Percentiles rank a stretch among this genome's conserved stretches.
Conservation (phyloP, 2,797 vertebrate species). For the Huso huso region DNA sequence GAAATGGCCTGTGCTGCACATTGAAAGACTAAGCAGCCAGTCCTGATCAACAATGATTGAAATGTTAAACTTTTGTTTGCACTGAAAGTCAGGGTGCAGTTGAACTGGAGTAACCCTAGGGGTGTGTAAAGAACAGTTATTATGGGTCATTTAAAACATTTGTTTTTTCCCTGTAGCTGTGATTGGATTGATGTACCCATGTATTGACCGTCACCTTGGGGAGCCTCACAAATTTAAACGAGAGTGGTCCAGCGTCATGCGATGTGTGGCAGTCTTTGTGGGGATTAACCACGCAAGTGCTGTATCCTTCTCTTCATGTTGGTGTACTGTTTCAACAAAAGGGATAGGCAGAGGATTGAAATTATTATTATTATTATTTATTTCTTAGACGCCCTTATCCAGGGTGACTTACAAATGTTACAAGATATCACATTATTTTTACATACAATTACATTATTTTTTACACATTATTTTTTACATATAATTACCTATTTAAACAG, state of each 20-base stretch:
- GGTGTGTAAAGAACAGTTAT: slow-evolving; percentile 15
- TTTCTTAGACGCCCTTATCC: too few species aligned
- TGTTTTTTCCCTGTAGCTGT: slow-evolving; percentile 53
- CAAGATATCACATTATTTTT: too few species aligned
- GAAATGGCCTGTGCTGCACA: slow-evolving; percentile 5
- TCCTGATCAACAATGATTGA: slow-evolving; percentile 11
- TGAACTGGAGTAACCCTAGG: background rate
- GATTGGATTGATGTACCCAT: slow-evolving; percentile 91
- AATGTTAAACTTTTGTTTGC: slow-evolving; percentile 32
- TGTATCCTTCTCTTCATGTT: slow-evolving; percentile 70
- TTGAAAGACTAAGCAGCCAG: slow-evolving; percentile 17
- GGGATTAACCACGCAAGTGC: slow-evolving; percentile 96
- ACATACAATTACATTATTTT: too few species aligned
- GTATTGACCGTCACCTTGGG: slow-evolving; percentile 82
- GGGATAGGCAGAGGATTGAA: too few species aligned
- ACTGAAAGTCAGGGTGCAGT: background rate
- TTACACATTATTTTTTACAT: too few species aligned
- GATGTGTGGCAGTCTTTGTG: slow-evolving; percentile 93
- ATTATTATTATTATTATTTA: too few species aligned
- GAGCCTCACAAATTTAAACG: slow-evolving; percentile 93
- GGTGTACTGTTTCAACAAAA: too few species aligned
- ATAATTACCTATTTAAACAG: too few species aligned
- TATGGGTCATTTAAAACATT: slow-evolving; percentile 28
- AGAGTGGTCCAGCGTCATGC: slow-evolving; percentile 96
- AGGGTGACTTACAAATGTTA: too few species aligned